Evolutionary conservation across 2,888 invertebrate genomes (phyloP), one percentile per base, ranked within the genome.

Genomic region (Ischnura elegans): DNA sequence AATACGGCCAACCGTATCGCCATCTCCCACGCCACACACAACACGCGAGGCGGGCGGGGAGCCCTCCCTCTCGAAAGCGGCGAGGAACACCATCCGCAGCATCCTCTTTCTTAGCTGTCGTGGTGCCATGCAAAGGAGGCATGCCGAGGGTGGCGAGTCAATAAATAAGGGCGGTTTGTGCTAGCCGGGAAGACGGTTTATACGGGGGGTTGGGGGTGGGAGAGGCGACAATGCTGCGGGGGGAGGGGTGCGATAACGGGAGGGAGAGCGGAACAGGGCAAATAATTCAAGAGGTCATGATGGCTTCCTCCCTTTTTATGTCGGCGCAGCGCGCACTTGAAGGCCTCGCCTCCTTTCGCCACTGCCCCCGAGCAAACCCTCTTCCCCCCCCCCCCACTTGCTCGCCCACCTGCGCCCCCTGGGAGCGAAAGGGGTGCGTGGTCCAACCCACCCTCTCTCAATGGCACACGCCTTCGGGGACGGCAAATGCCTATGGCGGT

Each of bases 211-310:
- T 6, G 16, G n/a, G n/a, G 43, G 66, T n/a, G 66, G 66, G 5
- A 0, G n/a, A 2, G n/a, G n/a, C 46, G 86, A 43, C 46, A 13
- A 46, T 25, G 25, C 85, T 21, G 16, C 43, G 42, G n/a, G 86
- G 45, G 21, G 10, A 13, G 86, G 86, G 43, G 86, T 25, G 86
- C 45, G 46, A n/a, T 4, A 19, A 25, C n/a, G 86, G 25, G 5
- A 8, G 45, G 21, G 86, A 25, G n/a, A 8, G 43, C 86, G 86
- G 86, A 86, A 86, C 13, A 19, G 86, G 86, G 86, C 43, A 46
- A 86, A 86, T 86, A 86, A 86, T 86, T 86, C 86, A 86, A 46
- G 25, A 16, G 86, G 86, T n/a, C n/a, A n/a, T n/a, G 86, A 86
- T 46, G 46, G n/a, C 86, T 86, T 46, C 86, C 86, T 86, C 86